Percentiles rank a stretch among this genome's conserved stretches.
Conservation (phyloP, 1,140 invertebrate genomes). For the Phymorhynchus buccinoides region DNA sequence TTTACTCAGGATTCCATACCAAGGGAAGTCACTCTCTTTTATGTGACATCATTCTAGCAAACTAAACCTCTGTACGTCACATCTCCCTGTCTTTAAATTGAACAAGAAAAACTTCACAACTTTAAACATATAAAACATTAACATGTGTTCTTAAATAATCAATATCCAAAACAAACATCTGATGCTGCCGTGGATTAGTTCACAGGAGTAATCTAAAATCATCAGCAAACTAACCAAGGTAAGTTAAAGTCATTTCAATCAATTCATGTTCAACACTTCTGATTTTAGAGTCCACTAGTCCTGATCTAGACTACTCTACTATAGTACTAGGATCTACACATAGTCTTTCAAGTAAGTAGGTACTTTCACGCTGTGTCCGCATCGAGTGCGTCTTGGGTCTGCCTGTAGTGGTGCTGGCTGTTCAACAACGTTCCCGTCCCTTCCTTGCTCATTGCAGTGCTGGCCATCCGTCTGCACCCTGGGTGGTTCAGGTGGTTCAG, state of each 20-base stretch:
- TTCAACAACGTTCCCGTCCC: background rate
- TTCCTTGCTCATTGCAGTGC: background rate
- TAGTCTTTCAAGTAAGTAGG: background rate
- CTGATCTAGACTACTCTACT: no score
- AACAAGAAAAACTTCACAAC: background rate
- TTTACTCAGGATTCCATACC: background rate
- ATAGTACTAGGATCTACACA: background rate
- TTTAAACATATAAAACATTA: background rate
- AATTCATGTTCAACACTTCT: background rate
- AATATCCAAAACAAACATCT: background rate
- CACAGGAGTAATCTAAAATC: background rate
- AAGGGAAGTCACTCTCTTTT: background rate
- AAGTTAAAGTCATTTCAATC: background rate
- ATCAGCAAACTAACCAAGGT: background rate
- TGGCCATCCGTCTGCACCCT: no score
- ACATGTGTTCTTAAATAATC: background rate
- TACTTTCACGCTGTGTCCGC: background rate
- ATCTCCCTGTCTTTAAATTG: background rate
- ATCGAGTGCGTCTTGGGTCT: background rate
- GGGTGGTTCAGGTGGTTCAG: background rate
- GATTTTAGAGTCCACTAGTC: background rate
- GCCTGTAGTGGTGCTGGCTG: background rate
- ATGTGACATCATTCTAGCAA: background rate
- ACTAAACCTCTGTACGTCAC: background rate
- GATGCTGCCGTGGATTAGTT: background rate